Base-by-base conservation (phyloP, 2,113 vertebrate genomes). In the Hippocampus guttulatus region DNA sequence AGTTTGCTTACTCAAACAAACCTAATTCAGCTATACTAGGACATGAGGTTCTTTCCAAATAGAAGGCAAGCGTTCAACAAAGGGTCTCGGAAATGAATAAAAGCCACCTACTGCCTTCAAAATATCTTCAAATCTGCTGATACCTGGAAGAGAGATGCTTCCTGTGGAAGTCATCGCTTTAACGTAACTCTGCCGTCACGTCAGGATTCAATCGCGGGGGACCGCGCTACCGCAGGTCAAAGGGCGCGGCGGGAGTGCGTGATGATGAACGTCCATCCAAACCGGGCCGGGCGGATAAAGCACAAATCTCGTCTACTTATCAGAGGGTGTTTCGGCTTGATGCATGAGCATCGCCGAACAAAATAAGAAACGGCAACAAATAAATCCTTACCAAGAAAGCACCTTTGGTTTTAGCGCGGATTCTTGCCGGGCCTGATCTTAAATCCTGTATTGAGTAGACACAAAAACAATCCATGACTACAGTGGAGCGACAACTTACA, bases 221-320 rank as follows among this genome's bases (percentile, higher is more conserved):
- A 62, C 72, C 33, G 54, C 54, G 45, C 25, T 38, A 65, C 12
- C 33, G 21, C 66, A 52, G 45, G 51, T 68, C 71, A 73, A 64
- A 40, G 27, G 11, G 45, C 45, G 10, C n/a, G 33, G 8, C 43
- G 25, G 27, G 63, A 54, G 65, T 5, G 30, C 62, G 54, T 18
- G 64, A 69, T 57, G 23, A 67, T 67, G 65, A 61, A 68, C 41
- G 21, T 63, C n/a, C 7, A 16, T 64, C 69, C 62, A 23, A 69
- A 67, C 27, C 27, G 23, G 23, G 58, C 40, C 12, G 69, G 45
- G 25, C 8, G 2, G 45, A 79, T 40, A 60, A 68, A 57, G 41
- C 23, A 71, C 55, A 64, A 71, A 74, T 77, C 69, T 69, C 30
- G 64, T 69, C 30, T 75, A 75, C 2, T 64, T 66, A 83, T 79